These are phyloP conservation scores for Drosophila nikananu DNA, from an alignment of 1,140 invertebrate genomes.

Conservation along the genomic window DNA sequence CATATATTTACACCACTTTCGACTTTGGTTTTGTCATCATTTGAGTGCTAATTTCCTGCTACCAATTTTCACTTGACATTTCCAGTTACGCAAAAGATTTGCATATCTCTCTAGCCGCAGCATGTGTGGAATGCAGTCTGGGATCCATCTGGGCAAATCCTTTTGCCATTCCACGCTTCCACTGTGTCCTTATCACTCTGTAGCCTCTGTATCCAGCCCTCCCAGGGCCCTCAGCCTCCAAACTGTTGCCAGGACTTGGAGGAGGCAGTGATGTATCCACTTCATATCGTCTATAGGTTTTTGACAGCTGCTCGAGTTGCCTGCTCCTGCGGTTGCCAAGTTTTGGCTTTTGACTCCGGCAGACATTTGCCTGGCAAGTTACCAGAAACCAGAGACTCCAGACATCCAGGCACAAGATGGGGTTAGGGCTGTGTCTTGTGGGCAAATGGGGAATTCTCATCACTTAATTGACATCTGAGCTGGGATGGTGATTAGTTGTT, in stretches of 20 bases:
- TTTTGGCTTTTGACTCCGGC: slow-evolving; percentile 46
- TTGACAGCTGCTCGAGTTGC: slow-evolving; percentile 43
- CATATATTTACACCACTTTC: slow-evolving; percentile 6
- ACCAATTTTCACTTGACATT: slow-evolving; percentile 57
- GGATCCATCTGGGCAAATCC: not conserved
- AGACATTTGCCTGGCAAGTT: slow-evolving; percentile 40
- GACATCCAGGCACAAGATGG: not conserved
- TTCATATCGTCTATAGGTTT: slow-evolving; percentile 45
- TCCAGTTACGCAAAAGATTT: slow-evolving; percentile 52
- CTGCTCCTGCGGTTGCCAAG: slow-evolving; percentile 43
- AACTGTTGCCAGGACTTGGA: slow-evolving; percentile 19
- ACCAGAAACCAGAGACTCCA: slow-evolving; percentile 24
- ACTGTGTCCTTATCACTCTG: not conserved
- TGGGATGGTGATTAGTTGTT: slow-evolving; percentile 23
- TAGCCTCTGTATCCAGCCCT: slow-evolving; percentile 4
- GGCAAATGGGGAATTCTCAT: slow-evolving; percentile 36
- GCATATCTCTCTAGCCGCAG: slow-evolving; percentile 65
- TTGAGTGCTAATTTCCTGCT: slow-evolving; percentile 75
- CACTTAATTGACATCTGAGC: slow-evolving; percentile 60
- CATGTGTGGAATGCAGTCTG: slow-evolving; percentile 43
- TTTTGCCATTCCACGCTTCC: not conserved
- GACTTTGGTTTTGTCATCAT: slow-evolving; percentile 50
- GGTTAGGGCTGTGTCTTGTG: slow-evolving; percentile 2
- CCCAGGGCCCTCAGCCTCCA: not conserved
- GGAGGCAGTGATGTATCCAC: slow-evolving; percentile 39